phyloP scores from a whole-genome alignment of 2,797 vertebrate genomes.

The Sarcoramphus papa region DNA sequence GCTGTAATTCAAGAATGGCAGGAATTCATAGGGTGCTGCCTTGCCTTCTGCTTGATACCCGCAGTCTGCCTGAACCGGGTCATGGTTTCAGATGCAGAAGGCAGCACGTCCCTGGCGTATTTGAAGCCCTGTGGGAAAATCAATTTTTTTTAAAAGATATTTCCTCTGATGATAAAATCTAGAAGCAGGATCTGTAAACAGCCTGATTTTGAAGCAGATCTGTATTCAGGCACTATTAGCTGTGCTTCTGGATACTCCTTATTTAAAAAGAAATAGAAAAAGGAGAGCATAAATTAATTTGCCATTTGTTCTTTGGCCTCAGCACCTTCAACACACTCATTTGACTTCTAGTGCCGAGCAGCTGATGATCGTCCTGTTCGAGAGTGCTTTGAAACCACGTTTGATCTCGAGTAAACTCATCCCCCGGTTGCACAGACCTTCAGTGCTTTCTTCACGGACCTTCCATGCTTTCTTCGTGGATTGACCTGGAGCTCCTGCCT shows the following conservation, averaged over 20 bases:
- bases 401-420: neutral
- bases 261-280: neutral
- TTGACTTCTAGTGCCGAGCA: neutral
- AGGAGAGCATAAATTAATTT: neutral
- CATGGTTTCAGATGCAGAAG: neutral
- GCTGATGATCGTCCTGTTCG: accelerated
- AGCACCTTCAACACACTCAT: neutral
- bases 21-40: neutral
- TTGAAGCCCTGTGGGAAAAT: neutral
- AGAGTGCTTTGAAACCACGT: neutral
- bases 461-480: neutral
- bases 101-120: neutral
- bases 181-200: neutral
- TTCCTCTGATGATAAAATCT: neutral
- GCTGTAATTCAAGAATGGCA: neutral
- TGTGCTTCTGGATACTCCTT: neutral
- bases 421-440: no score
- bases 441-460: neutral
- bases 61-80: no score
- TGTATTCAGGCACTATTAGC: neutral
- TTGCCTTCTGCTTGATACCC: neutral
- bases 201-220: neutral
- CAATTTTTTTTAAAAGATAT: no score
- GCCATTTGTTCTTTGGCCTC: neutral
- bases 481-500: neutral